phyloP scores from a whole-genome alignment of 2,113 vertebrate genomes.

The Cinclus mexicanus region DNA sequence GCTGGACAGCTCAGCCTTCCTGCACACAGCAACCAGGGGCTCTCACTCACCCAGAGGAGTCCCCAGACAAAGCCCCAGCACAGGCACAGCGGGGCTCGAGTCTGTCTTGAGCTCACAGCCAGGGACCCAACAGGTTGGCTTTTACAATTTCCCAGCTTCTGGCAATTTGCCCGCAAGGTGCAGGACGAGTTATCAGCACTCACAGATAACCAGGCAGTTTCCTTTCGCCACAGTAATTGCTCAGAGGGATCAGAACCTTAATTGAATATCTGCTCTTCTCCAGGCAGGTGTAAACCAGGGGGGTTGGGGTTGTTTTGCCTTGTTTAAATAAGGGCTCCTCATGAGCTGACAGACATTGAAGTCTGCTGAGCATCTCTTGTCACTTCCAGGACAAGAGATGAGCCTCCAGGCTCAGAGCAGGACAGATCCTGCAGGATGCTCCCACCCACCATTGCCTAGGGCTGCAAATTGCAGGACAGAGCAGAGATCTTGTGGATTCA shows the following conservation, averaged over 20 bases:
- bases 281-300: neutral
- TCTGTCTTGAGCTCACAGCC: fast-evolving
- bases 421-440: neutral
- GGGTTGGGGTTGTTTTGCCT: neutral
- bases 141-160: neutral
- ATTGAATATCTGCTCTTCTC: neutral
- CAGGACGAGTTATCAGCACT: neutral
- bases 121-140: fast-evolving
- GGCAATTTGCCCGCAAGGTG: neutral
- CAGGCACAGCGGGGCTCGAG: fast-evolving
- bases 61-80: neutral
- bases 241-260: neutral
- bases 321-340: neutral
- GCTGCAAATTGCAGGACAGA: neutral
- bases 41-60: fast-evolving
- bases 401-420: fast-evolving
- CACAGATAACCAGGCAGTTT: neutral
- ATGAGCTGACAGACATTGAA: neutral
- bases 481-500: neutral
- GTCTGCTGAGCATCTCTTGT: neutral
- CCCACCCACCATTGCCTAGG: neutral
- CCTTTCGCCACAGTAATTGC: neutral
- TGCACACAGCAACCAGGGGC: fast-evolving
- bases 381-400: neutral
- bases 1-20: neutral